A percentile compares a stretch with the other conserved stretches of the same genome.
Conservation (phyloP, 1,140 invertebrate species). For the Galendromus occidentalis region DNA sequence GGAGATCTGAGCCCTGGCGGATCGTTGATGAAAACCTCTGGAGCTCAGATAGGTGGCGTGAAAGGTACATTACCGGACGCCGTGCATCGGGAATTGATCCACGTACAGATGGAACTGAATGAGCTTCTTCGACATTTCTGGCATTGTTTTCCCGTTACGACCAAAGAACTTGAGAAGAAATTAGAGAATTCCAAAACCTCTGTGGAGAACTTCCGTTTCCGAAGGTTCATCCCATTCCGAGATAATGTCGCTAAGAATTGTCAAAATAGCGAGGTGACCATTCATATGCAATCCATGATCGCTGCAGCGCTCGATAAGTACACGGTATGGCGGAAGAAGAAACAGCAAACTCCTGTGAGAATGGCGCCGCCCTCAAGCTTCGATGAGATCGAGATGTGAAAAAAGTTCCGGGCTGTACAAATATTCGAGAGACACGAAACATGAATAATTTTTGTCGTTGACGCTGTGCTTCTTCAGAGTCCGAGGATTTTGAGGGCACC, state of each 20-base stretch:
- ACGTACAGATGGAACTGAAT: slow-evolving; percentile 58
- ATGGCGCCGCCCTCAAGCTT: no score
- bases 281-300: not conserved
- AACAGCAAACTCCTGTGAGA: not conserved
- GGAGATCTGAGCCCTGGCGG: slow-evolving; percentile 83
- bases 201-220: not conserved
- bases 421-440: no score
- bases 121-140: slow-evolving; percentile 83
- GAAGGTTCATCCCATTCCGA: not conserved
- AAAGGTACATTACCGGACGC: slow-evolving; percentile 58
- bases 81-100: slow-evolving; percentile 56
- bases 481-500: no score
- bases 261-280: not conserved
- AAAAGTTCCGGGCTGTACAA: no score
- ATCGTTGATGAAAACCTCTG: slow-evolving; percentile 59
- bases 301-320: not conserved
- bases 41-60: slow-evolving; percentile 48
- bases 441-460: no score
- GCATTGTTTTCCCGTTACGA: slow-evolving; percentile 73
- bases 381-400: no score
- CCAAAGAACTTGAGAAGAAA: slow-evolving; percentile 52
- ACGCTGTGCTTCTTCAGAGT: no score
- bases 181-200: slow-evolving; percentile 29
- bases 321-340: not conserved
- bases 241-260: not conserved